Conservation (phyloP, 2,797 vertebrate species). For the Austrolebias charrua region DNA sequence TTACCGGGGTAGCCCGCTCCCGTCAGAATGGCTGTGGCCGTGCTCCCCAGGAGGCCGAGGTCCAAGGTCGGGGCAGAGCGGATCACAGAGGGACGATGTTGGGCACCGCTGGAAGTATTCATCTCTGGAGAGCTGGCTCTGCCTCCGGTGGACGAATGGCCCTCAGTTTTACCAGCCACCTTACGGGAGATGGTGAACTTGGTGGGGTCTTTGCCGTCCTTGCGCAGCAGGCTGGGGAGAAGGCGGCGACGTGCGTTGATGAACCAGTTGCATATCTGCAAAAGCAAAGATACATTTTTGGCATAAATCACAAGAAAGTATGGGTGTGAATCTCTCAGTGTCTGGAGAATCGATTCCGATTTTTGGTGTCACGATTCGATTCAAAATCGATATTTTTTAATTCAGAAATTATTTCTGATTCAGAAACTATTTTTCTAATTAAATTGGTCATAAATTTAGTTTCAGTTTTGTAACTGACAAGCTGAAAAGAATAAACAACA, state of each 20-base stretch:
- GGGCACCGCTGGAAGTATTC: constrained; percentile 36
- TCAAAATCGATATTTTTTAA: no score
- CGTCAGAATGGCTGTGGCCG: constrained; percentile 81
- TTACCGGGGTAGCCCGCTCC: constrained; percentile 72
- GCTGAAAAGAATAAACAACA: no score
- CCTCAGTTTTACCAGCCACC: constrained; percentile 79
- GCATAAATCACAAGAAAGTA: constrained; percentile 5
- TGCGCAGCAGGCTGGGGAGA: constrained; percentile 92
- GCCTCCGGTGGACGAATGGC: constrained; percentile 51
- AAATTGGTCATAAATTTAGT: no score
- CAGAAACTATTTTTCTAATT: no score
- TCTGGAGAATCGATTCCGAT: no score
- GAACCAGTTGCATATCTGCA: constrained; percentile 98
- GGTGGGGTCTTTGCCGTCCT: constrained; percentile 94
- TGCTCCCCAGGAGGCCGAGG: constrained; percentile 83
- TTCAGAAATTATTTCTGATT: no score
- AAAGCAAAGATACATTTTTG: neutral
- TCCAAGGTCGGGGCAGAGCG: constrained; percentile 82
- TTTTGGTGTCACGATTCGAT: no score
- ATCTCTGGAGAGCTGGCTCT: constrained; percentile 68
- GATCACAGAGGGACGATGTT: constrained; percentile 71
- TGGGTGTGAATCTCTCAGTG: no score
- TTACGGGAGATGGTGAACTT: constrained; percentile 95
- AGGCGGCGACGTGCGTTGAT: constrained; percentile 94
- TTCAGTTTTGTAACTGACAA: no score